Conservation (phyloP, 1,140 invertebrate species). For the Scaptomyza pallida region DNA sequence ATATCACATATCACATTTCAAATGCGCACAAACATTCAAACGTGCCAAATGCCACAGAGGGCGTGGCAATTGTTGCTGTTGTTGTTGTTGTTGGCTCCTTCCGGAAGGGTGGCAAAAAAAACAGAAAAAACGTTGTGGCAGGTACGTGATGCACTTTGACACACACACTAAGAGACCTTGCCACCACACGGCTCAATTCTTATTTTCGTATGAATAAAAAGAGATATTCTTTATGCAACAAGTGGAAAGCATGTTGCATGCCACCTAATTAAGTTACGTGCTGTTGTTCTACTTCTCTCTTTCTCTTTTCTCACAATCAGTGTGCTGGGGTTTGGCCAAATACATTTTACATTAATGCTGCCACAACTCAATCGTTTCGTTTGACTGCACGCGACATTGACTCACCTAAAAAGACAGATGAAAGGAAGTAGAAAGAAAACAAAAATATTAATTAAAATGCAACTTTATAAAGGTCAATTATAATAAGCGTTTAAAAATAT, state of each 20-base stretch:
- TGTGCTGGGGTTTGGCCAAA: neutral
- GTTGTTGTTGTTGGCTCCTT: neutral
- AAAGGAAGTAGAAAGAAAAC: constrained; percentile 6
- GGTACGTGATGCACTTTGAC: constrained; percentile 36
- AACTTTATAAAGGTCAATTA: constrained; percentile 13
- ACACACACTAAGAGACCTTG: too few species aligned
- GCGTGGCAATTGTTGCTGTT: neutral
- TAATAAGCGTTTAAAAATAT: neutral
- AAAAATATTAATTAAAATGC: constrained; percentile 19
- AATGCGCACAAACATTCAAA: constrained; percentile 60
- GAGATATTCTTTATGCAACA: constrained; percentile 24
- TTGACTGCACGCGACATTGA: constrained; percentile 32
- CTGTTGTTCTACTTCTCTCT: neutral
- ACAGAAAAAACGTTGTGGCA: neutral
- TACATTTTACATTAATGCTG: constrained; percentile 2
- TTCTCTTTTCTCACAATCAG: constrained; percentile 1
- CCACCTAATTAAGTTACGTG: constrained; percentile 25
- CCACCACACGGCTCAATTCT: neutral
- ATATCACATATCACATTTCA: constrained; percentile 66
- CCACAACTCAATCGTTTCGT: constrained; percentile 9
- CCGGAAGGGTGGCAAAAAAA: constrained; percentile 21
- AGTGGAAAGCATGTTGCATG: constrained; percentile 27
- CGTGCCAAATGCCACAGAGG: constrained; percentile 33
- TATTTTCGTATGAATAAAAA: neutral
- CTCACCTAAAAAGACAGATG: constrained; percentile 57